Evolutionary conservation across 2,797 vertebrate genomes (phyloP).

Genomic region (Arrhamphus sclerolepis): DNA sequence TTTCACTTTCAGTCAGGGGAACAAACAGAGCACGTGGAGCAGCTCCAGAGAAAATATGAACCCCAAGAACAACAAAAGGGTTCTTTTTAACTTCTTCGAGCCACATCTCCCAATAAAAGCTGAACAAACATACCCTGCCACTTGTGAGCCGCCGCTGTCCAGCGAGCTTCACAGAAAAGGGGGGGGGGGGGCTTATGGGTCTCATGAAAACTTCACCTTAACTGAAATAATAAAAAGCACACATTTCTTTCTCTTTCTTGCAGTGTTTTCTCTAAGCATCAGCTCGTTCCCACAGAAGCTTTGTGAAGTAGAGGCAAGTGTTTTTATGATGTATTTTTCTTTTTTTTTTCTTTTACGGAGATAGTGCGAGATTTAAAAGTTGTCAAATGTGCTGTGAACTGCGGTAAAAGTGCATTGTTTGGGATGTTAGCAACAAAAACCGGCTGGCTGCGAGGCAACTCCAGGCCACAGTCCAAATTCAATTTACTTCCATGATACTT

Average conservation of each 20-base stretch:
- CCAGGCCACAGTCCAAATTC: conserved; percentile 25
- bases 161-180: conserved; percentile 69
- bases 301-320: no score
- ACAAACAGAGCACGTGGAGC: conserved; percentile 74
- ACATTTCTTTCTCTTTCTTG: conserved; percentile 63
- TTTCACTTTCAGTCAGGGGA: conserved; percentile 68
- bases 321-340: no score
- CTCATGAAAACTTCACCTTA: conserved; percentile 81
- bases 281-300: conserved; percentile 28
- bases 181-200: conserved; percentile 60
- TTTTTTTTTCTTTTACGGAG: conserved; percentile 43
- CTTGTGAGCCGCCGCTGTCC: conserved; percentile 79
- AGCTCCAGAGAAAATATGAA: conserved; percentile 83
- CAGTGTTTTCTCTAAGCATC: conserved; percentile 54
- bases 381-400: conserved; percentile 31
- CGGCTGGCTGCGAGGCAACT: conserved; percentile 28
- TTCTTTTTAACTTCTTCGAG: conserved; percentile 86
- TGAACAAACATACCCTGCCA: conserved; percentile 86
- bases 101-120: conserved; percentile 88
- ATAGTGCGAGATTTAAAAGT: conserved; percentile 48
- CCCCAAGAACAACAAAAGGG: conserved; percentile 83
- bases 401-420: conserved; percentile 40
- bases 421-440: conserved; percentile 24
- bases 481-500: not conserved
- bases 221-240: conserved; percentile 77